A percentile compares a stretch with the other conserved stretches of the same genome.
Evolutionary conservation across 2,113 vertebrate genomes (phyloP).

Genomic region (Tragulus kanchil): DNA sequence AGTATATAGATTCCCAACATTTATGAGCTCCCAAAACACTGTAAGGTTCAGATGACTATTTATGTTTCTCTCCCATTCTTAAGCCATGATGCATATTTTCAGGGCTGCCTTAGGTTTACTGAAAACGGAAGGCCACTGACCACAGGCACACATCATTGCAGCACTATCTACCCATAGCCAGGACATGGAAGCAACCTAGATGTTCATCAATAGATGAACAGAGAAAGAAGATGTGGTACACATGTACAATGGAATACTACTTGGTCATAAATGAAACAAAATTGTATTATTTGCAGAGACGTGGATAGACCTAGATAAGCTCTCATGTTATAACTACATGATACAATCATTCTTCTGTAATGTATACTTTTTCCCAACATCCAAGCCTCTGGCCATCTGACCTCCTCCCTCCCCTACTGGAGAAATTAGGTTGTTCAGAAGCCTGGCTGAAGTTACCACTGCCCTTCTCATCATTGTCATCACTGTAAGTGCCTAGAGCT

Average conservation of each 20-base stretch:
- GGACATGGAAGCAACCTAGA: neutral
- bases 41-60: neutral
- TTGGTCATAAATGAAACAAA: neutral
- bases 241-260: neutral
- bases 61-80: neutral
- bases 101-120: neutral
- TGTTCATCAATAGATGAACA: neutral
- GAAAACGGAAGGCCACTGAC: neutral
- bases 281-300: neutral
- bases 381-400: neutral
- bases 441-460: neutral
- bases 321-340: neutral
- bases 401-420: neutral
- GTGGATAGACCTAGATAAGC: neutral
- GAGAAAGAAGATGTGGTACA: neutral
- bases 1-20: neutral
- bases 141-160: neutral
- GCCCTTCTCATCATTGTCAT: neutral
- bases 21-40: neutral
- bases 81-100: neutral
- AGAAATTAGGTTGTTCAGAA: neutral
- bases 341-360: slow-evolving; percentile 42
- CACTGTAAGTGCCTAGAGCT: neutral
- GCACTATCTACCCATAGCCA: neutral
- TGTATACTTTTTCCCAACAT: slow-evolving; percentile 50